Conservation (phyloP, 2,888 invertebrate species). For the Malthinus seriepunctatus region DNA sequence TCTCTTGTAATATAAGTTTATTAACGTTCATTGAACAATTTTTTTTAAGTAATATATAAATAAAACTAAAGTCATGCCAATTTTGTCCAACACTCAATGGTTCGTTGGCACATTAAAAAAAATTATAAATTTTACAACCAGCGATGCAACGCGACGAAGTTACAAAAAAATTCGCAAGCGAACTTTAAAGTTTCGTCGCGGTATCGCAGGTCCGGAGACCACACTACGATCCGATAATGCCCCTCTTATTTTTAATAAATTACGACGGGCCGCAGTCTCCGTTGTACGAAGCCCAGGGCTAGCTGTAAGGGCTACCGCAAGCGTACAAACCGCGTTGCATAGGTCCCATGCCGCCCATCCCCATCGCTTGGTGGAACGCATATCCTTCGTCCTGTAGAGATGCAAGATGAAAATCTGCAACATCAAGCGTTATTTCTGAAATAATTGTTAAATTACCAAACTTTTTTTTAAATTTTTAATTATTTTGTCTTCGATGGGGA, state of each 20-base stretch:
- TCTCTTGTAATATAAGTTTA: slow-evolving; percentile 5
- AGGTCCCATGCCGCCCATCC: slow-evolving; percentile 58
- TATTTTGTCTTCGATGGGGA: slow-evolving; percentile 20
- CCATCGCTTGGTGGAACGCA: slow-evolving; percentile 59
- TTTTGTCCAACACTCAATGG: slow-evolving; percentile 32
- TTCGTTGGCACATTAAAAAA: slow-evolving; percentile 43
- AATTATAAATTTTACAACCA: slow-evolving; percentile 32
- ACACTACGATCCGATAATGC: slow-evolving; percentile 49
- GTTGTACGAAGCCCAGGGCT: slow-evolving; percentile 59
- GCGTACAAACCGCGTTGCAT: slow-evolving; percentile 59
- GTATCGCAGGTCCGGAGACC: slow-evolving; percentile 53
- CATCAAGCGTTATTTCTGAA: slow-evolving; percentile 28
- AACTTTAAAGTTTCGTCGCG: slow-evolving; percentile 41
- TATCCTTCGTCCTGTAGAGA: slow-evolving; percentile 59
- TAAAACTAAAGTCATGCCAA: slow-evolving; percentile 21
- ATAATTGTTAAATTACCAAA: neutral
- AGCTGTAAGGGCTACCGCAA: slow-evolving; percentile 59
- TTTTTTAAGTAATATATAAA: slow-evolving; percentile 13
- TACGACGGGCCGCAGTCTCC: slow-evolving; percentile 57
- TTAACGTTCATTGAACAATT: slow-evolving; percentile 18
- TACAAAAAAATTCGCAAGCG: slow-evolving; percentile 7
- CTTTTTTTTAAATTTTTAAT: too few species aligned
- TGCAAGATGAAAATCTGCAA: slow-evolving; percentile 59
- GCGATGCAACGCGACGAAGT: slow-evolving; percentile 41
- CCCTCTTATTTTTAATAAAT: slow-evolving; percentile 27